Evolutionary conservation across 2,888 invertebrate species (phyloP).

Genomic region (Elegia similella): DNA sequence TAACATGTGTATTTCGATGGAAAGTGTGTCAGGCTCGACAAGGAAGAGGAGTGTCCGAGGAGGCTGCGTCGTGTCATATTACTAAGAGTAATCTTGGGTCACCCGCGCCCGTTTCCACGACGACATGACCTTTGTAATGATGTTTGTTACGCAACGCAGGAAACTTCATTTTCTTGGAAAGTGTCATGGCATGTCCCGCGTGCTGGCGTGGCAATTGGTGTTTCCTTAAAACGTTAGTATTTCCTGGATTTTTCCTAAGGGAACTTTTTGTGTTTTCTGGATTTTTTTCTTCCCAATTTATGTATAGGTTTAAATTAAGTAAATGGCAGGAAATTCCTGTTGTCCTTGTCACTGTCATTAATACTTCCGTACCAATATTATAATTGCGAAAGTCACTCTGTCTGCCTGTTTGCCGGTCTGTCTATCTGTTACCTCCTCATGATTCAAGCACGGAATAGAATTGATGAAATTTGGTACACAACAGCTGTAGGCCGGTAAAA

Average conservation of each 20-base stretch:
- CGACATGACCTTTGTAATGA: constrained; percentile 26
- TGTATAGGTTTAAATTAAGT: too few relatives aligned
- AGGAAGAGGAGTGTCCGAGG: constrained; percentile 4
- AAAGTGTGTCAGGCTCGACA: constrained; percentile 1
- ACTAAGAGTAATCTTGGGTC: constrained; percentile 5
- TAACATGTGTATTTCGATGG: neutral
- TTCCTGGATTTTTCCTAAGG: neutral
- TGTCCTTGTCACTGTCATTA: too few relatives aligned
- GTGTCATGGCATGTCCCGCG: constrained; percentile 49
- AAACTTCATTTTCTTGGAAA: constrained; percentile 56
- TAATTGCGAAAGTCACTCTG: too few relatives aligned
- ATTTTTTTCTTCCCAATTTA: too few relatives aligned
- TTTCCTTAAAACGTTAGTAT: too few relatives aligned
- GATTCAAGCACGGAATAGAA: too few relatives aligned
- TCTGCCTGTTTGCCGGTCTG: too few relatives aligned
- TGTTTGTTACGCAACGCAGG: constrained; percentile 35
- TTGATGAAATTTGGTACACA: too few relatives aligned
- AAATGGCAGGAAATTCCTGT: too few relatives aligned
- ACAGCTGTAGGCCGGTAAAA: too few relatives aligned
- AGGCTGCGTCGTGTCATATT: neutral
- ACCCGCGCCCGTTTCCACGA: constrained; percentile 4
- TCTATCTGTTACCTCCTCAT: too few relatives aligned
- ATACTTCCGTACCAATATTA: too few relatives aligned
- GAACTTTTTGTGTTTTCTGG: neutral
- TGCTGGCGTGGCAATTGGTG: constrained; percentile 17